Percentiles rank a stretch among this genome's conserved stretches.
Conservation (phyloP, 1,140 invertebrate species). For the Lepidurus apus region DNA sequence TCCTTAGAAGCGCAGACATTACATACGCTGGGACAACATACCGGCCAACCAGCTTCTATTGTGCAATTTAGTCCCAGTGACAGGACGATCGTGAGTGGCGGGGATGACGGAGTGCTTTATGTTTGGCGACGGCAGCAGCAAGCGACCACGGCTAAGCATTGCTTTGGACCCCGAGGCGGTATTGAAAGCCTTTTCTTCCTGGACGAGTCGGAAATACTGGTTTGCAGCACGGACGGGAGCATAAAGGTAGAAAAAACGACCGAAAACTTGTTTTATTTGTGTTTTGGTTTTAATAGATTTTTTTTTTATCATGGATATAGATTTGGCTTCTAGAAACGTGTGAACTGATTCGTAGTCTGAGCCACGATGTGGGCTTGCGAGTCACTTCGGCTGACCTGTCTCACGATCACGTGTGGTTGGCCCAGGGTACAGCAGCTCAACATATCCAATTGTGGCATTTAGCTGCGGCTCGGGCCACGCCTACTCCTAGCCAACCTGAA, state of each 20-base stretch:
- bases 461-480: not conserved
- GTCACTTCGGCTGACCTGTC: constrained; percentile 30
- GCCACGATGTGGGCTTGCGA: not conserved
- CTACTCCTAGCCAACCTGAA: not conserved
- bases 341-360: not conserved
- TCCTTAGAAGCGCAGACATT: constrained; percentile 19
- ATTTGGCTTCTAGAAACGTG: constrained; percentile 24
- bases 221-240: constrained; percentile 32
- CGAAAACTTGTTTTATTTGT: not conserved
- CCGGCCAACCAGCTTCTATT: not conserved
- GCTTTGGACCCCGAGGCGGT: constrained; percentile 22
- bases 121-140: constrained; percentile 20
- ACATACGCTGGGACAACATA: constrained; percentile 10
- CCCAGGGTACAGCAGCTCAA: constrained; percentile 28
- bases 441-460: constrained; percentile 24
- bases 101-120: constrained; percentile 24
- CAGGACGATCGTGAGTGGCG: constrained; percentile 11
- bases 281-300: not conserved
- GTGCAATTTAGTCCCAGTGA: constrained; percentile 33
- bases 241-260: not conserved
- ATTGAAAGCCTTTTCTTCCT: constrained; percentile 25
- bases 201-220: constrained; percentile 9
- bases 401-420: constrained; percentile 4
- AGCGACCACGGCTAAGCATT: not conserved
- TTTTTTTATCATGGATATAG: not conserved